phyloP scores from a whole-genome alignment of 2,888 invertebrate species.

The Chouioia cunea region DNA sequence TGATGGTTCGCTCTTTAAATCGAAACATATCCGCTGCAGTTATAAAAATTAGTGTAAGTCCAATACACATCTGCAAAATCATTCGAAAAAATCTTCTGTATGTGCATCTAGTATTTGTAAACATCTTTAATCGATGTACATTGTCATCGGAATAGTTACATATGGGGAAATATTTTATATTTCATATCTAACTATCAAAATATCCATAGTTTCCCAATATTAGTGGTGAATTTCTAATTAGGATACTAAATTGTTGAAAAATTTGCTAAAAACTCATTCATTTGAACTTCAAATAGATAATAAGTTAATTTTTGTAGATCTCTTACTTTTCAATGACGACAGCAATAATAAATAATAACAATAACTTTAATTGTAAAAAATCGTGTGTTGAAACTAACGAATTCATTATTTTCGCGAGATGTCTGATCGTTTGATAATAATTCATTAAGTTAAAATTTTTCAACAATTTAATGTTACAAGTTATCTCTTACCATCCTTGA shows the following conservation, averaged over 20 bases:
- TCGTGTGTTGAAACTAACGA: neutral
- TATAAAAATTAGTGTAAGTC: no score
- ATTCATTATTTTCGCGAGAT: neutral
- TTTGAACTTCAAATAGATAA: neutral
- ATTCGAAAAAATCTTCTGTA: no score
- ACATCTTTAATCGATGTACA: no score
- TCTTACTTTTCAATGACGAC: neutral
- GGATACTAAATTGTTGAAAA: constrained; percentile 33
- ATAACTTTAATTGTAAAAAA: constrained; percentile 2
- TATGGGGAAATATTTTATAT: neutral
- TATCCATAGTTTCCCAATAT: neutral
- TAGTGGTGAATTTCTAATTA: neutral
- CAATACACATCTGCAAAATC: no score
- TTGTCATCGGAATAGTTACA: neutral
- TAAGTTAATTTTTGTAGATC: neutral
- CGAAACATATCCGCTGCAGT: no score
- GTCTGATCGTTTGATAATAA: constrained; percentile 1
- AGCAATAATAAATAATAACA: neutral
- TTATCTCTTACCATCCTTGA: constrained; percentile 5
- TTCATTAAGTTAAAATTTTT: constrained; percentile 21
- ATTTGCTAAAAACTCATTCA: constrained; percentile 6
- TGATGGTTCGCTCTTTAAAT: no score
- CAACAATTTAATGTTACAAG: constrained; percentile 23
- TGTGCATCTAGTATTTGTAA: no score
- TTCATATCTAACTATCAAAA: neutral